Conservation (phyloP, 2,797 vertebrate genomes). For the Centropyge bicolor region DNA sequence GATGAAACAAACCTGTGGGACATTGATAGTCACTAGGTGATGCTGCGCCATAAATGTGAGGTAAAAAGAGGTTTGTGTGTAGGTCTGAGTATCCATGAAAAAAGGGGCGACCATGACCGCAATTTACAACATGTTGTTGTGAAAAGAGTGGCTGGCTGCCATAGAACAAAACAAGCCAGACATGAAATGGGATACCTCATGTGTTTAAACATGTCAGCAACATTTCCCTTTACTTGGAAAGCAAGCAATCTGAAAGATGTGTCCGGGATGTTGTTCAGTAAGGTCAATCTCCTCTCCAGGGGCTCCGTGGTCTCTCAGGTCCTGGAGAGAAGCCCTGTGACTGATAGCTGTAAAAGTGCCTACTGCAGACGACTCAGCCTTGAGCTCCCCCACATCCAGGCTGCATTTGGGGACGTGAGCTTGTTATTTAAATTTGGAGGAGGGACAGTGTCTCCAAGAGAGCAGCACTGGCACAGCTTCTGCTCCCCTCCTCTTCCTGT, state of each 20-base stretch:
- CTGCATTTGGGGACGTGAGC: slow-evolving; percentile 50
- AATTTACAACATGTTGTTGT: slow-evolving; percentile 54
- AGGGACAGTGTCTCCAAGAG: slow-evolving; percentile 56
- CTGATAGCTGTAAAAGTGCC: slow-evolving; percentile 87
- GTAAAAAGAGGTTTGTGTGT: slow-evolving; percentile 20
- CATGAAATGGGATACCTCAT: slow-evolving; percentile 78
- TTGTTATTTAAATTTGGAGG: slow-evolving; percentile 43
- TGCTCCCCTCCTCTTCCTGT: slow-evolving; percentile 56
- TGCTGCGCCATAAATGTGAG: slow-evolving; percentile 40
- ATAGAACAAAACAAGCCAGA: slow-evolving; percentile 59
- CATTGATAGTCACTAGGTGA: slow-evolving; percentile 54
- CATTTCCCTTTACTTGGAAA: slow-evolving; percentile 84
- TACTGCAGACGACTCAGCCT: slow-evolving; percentile 78
- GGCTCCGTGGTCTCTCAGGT: slow-evolving; percentile 68
- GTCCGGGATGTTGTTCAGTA: slow-evolving; percentile 44
- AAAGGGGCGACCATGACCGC: slow-evolving; percentile 39
- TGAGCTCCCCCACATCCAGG: slow-evolving; percentile 52
- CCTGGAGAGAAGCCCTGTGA: slow-evolving; percentile 72
- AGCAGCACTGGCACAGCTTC: slow-evolving; percentile 55
- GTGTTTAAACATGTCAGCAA: slow-evolving; percentile 73
- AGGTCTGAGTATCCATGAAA: slow-evolving; percentile 33
- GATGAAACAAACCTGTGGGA: slow-evolving; percentile 51
- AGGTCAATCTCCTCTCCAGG: slow-evolving; percentile 67
- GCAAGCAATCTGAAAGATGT: slow-evolving; percentile 60
- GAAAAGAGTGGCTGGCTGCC: slow-evolving; percentile 50